Base-by-base conservation (phyloP, 2,888 invertebrate genomes). In the Prosopocoilus inquinatus region DNA sequence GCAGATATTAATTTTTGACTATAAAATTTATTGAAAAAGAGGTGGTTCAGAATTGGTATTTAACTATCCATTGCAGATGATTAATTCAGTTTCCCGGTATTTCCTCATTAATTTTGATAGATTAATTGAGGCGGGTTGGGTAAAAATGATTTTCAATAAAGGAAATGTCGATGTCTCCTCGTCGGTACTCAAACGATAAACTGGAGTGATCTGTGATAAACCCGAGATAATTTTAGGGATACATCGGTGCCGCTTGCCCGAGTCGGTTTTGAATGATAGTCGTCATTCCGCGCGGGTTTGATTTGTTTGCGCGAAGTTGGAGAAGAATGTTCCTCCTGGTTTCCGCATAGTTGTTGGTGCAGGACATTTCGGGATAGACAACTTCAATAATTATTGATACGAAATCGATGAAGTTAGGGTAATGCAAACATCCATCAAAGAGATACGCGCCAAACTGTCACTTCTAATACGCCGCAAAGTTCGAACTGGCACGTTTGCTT, bases 401-500 rank as follows among this genome's bases (percentile, higher is more conserved):
- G 41, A 13, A 41, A 41, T 13, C 16, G 41, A 41, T 41, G 41
- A 41, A 41, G 16, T 15, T 13, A 41, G 41, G 41, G 16, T 16
- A 16, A 41, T 15, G n/a, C 16, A 41, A 41, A 41, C 41, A 41
- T 41, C 16, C 12, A 41, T 28, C 28, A 28, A 50, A 50, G 13
- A 13, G 41, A 34, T 51, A 43, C 45, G 45, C 32, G 28, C 51
- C 34, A 43, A 44, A 34, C 11, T 43, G 55, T 43, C 55, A 44
- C 11, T 46, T n/a, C 9, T 32, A 43, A 53, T 51, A 33, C 9
- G 44, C 47, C 55, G 55, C 49, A 47, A 49, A 34, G 46, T 52
- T 58, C 51, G 56, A 59, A 49, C 47, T 44, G 57, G 54, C 61
- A 60, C 63, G 59, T 59, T 59, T 56, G 12, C 47, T 16, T 47